phyloP scores from a whole-genome alignment of 2,113 vertebrate species.

The Cyprinodon brontotheroides region DNA sequence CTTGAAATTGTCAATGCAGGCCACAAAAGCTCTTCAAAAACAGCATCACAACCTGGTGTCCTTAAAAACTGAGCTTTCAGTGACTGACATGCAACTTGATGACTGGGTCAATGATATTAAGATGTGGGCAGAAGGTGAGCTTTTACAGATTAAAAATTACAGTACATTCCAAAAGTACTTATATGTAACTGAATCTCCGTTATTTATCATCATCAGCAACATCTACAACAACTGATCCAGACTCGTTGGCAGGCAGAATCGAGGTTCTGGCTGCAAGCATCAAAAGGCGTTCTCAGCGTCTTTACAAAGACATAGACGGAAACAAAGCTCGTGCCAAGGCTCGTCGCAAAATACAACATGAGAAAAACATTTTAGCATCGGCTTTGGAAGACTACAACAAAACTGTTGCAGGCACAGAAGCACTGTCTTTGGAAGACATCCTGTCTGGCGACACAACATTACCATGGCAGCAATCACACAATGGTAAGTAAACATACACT shows the following conservation, averaged over 20 bases:
- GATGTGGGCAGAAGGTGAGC: not conserved
- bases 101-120: not conserved
- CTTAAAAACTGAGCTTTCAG: not conserved
- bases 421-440: not conserved
- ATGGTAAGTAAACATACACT: not conserved
- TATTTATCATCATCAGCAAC: not conserved
- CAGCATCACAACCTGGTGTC: not conserved
- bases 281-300: not conserved
- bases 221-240: not conserved
- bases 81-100: not conserved
- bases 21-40: not conserved
- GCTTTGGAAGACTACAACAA: slow-evolving; percentile 1
- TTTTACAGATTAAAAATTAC: too few relatives aligned
- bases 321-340: not conserved
- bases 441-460: not conserved
- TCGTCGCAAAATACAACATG: not conserved
- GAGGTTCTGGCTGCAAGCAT: not conserved
- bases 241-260: not conserved
- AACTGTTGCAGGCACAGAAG: not conserved
- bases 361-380: not conserved
- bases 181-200: too few relatives aligned
- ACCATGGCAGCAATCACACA: not conserved
- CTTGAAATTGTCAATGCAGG: not conserved
- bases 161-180: too few relatives aligned
- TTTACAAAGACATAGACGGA: slow-evolving; percentile 1